These are phyloP conservation scores for Stomatorhinus walkeri DNA, from an alignment of 2,797 vertebrate genomes.

Conservation along the genomic window DNA sequence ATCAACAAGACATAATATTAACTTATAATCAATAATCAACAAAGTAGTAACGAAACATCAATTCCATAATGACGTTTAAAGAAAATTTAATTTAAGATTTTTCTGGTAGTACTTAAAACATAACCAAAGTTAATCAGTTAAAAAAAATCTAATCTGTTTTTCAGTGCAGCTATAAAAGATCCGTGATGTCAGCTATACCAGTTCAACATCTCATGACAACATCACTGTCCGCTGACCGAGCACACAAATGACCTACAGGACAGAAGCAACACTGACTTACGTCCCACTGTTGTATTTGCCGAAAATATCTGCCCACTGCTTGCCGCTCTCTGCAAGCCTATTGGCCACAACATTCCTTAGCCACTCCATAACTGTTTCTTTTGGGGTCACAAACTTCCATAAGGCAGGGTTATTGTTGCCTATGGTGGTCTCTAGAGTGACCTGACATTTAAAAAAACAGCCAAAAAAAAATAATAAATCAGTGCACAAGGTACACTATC, in stretches of 20 bases:
- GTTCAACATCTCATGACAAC: background rate
- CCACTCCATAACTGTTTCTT: constrained; percentile 77
- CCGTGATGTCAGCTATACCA: background rate
- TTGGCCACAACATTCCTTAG: constrained; percentile 84
- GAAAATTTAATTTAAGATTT: background rate
- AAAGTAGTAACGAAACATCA: background rate
- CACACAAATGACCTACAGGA: background rate
- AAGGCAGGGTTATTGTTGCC: constrained; percentile 76
- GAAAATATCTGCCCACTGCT: constrained; percentile 71
- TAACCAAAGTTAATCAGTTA: background rate
- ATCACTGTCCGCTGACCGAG: background rate
- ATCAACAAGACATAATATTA: constrained; percentile 17
- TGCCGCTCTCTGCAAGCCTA: constrained; percentile 67
- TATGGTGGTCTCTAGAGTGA: constrained; percentile 85
- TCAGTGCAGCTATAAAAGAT: background rate
- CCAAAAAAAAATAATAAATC: background rate
- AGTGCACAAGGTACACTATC: background rate
- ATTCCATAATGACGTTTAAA: background rate
- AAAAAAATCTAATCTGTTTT: background rate
- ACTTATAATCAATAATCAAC: background rate
- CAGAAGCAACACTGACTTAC: constrained; percentile 54
- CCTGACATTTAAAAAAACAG: constrained; percentile 51
- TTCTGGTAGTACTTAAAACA: background rate
- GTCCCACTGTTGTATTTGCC: constrained; percentile 85
- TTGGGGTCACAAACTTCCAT: constrained; percentile 77